Percentiles rank a stretch among this genome's conserved stretches.
phyloP scores from a whole-genome alignment of 1,140 invertebrate genomes.

The Teleopsis dalmanni region DNA sequence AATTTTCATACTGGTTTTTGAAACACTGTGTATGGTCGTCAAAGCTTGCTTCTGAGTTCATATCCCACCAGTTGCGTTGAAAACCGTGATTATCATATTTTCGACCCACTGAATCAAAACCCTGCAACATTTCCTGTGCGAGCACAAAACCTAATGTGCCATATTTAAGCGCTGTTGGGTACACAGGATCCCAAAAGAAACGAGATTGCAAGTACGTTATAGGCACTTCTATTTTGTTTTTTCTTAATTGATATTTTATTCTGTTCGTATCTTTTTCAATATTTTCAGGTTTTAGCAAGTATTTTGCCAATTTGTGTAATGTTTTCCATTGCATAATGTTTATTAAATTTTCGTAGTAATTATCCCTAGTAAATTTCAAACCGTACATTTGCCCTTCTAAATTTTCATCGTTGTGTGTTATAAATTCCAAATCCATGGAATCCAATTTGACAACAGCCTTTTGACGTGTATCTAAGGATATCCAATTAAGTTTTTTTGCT shows the following conservation, averaged over 20 bases:
- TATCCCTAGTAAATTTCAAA: constrained; percentile 63
- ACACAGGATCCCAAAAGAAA: constrained; percentile 78
- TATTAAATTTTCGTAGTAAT: constrained; percentile 89
- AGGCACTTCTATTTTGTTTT: constrained; percentile 94
- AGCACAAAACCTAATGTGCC: constrained; percentile 93
- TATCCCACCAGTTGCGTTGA: constrained; percentile 95
- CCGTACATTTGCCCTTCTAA: constrained; percentile 68
- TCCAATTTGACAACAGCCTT: constrained; percentile 74
- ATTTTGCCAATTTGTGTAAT: constrained; percentile 69
- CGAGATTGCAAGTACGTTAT: constrained; percentile 88
- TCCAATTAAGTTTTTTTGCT: constrained; percentile 58
- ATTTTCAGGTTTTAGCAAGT: constrained; percentile 78
- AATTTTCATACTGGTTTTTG: constrained; percentile 75
- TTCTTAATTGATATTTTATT: constrained; percentile 78
- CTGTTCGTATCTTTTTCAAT: constrained; percentile 50
- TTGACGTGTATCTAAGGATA: constrained; percentile 70
- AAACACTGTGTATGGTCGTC: constrained; percentile 82
- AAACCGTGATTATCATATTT: constrained; percentile 91
- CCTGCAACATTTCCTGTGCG: constrained; percentile 89
- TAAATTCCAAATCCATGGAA: constrained; percentile 77
- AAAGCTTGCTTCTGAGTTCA: constrained; percentile 79
- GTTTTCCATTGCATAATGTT: constrained; percentile 69
- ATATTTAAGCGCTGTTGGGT: constrained; percentile 86
- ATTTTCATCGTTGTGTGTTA: constrained; percentile 73
- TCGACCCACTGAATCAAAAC: constrained; percentile 89